Conservation (phyloP, 2,797 vertebrate genomes). For the Rhodeus uyekii region DNA sequence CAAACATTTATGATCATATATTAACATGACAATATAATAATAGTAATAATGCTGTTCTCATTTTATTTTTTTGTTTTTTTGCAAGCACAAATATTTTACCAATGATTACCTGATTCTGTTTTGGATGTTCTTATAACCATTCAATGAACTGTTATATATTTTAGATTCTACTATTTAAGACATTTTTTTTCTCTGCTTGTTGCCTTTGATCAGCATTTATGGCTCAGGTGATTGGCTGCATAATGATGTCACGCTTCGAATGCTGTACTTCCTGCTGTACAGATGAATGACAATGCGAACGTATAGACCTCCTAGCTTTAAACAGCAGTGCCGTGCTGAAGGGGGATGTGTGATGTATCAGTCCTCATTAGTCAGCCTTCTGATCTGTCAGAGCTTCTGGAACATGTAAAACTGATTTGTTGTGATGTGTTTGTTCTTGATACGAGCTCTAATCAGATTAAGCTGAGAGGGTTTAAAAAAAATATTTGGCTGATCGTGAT, state of each 20-base stretch:
- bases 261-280: neutral
- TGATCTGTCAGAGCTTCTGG: constrained; percentile 60
- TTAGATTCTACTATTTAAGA: neutral
- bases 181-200: neutral
- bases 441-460: constrained; percentile 4
- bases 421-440: constrained; percentile 24
- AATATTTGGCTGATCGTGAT: neutral
- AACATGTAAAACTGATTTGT: constrained; percentile 45
- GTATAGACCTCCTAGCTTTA: constrained; percentile 19
- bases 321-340: constrained; percentile 67
- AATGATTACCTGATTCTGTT: neutral
- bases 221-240: neutral
- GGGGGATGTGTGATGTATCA: constrained; percentile 63
- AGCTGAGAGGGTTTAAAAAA: neutral
- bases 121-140: neutral
- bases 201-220: neutral
- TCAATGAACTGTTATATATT: neutral
- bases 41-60: neutral
- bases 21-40: neutral
- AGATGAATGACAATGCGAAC: neutral
- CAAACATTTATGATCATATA: neutral
- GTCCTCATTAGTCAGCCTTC: constrained; percentile 73
- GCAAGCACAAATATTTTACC: neutral
- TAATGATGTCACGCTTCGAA: neutral
- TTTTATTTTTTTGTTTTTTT: neutral